Evolutionary conservation across 2,888 invertebrate genomes (phyloP), one percentile per base, ranked within the genome.

Genomic region (Drosophila sordidapex): DNA sequence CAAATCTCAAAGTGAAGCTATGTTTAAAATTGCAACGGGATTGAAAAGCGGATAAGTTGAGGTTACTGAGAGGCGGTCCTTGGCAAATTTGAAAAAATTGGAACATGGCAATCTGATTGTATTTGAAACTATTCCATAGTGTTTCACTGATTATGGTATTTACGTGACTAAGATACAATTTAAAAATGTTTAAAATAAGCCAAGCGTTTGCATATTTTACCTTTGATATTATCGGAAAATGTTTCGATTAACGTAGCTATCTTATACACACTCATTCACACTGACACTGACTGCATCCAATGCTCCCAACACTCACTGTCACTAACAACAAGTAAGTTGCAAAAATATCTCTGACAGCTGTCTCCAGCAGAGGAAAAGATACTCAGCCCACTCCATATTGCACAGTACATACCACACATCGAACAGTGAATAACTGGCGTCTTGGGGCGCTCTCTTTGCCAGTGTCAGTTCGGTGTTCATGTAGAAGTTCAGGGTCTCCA

Each of bases 381-480:
- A 43, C 29, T 46, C 40, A 8, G 31, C 27, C 29, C 57, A 25
- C 57, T 29, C 27, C 51, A 18, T 46, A 21, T 21, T 35, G 10
- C 35, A 36, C 13, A 35, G 7, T 31, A 83, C 92, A 90, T 83
- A 93, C 92, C 92, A 93, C 79, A 91, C 88, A 88, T 92, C 91
- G 81, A 90, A 91, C 56, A 92, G 88, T 69, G 82, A 82, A 81
- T 90, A 92, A 85, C 60, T 63, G 61, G 62, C 71, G 66, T 61
- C 66, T 74, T 65, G 70, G 25, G 63, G 43, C 54, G 53, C 53
- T 36, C 92, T 87, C 79, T 91, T 92, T 78, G 92, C 93, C 83
- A 93, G 86, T 79, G 91, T 93, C 85, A 93, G 79, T 79, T 93
- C 93, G 59, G 92, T 92, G 88, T 93, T 93, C 88, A 93, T 91